These are phyloP conservation scores for Vollenhovia emeryi DNA, from an alignment of 1,140 invertebrate species.

Conservation along the genomic window DNA sequence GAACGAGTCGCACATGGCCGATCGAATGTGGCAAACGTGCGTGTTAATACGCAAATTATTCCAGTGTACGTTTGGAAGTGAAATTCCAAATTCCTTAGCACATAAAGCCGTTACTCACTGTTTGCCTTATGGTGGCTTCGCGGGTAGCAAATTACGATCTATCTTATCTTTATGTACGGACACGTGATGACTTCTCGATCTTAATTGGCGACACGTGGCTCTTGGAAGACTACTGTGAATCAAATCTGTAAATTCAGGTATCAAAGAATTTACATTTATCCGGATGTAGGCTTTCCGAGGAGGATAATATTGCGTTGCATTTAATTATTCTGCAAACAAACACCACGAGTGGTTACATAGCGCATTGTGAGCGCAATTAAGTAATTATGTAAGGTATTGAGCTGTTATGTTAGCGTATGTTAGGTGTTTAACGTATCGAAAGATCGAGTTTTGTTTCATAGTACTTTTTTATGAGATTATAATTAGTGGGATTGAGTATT, in stretches of 20 bases:
- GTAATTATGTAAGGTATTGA: background rate
- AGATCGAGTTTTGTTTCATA: background rate
- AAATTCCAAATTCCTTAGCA: conserved; percentile 15
- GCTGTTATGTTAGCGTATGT: background rate
- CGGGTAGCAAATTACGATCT: background rate
- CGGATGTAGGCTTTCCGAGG: background rate
- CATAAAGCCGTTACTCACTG: background rate
- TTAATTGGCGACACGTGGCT: background rate
- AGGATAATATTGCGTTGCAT: background rate
- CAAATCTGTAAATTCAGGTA: background rate
- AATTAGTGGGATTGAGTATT: no score
- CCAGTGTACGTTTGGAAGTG: background rate
- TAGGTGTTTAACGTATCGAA: background rate
- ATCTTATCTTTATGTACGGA: conserved; percentile 21
- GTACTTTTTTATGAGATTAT: background rate
- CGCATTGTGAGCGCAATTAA: background rate
- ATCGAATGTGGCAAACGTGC: background rate
- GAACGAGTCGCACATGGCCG: background rate
- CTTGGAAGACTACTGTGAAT: conserved; percentile 1
- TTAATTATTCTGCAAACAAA: background rate
- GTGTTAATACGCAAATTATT: background rate
- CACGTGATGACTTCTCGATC: background rate
- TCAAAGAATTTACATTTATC: background rate
- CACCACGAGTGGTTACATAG: background rate
- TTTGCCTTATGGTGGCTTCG: background rate